These are phyloP conservation scores for Drosophila orena DNA, from an alignment of 1,140 invertebrate species.

Conservation along the genomic window DNA sequence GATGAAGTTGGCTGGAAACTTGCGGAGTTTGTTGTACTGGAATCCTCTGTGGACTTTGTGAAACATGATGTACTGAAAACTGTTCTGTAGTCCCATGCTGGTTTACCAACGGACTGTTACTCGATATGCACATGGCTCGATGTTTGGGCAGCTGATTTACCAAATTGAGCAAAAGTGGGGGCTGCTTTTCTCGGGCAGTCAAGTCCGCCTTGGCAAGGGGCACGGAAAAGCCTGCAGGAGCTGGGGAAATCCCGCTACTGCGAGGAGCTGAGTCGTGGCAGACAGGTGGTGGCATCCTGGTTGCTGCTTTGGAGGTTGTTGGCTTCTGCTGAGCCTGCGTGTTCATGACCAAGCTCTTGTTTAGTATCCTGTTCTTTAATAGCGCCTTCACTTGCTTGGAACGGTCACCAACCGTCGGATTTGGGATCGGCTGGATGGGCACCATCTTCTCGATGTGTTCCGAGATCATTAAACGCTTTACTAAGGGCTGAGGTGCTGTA, in stretches of 20 bases:
- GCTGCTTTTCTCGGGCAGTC: slow-evolving; percentile 30
- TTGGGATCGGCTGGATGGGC: neutral
- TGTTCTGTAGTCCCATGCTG: neutral
- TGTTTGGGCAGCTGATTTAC: slow-evolving; percentile 66
- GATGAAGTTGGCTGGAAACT: neutral
- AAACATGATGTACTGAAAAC: neutral
- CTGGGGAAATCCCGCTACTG: neutral
- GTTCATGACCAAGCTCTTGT: slow-evolving; percentile 20
- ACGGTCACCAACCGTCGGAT: neutral
- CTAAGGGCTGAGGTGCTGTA: slow-evolving; percentile 12
- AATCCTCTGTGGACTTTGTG: neutral
- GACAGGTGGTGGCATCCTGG: slow-evolving; percentile 1
- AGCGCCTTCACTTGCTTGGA: slow-evolving; percentile 62
- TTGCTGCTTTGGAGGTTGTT: neutral
- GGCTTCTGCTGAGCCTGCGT: neutral
- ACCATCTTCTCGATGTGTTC: slow-evolving; percentile 30
- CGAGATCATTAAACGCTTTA: slow-evolving; percentile 19
- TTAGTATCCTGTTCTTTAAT: slow-evolving; percentile 64
- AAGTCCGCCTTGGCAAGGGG: slow-evolving; percentile 58
- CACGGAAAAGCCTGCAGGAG: slow-evolving; percentile 10
- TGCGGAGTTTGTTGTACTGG: neutral
- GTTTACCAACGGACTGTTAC: neutral
- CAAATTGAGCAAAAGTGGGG: slow-evolving; percentile 53
- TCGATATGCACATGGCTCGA: slow-evolving; percentile 28
- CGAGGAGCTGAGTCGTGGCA: neutral